Conservation (phyloP, 2,797 vertebrate species). For the Syndactyla subalaris region DNA sequence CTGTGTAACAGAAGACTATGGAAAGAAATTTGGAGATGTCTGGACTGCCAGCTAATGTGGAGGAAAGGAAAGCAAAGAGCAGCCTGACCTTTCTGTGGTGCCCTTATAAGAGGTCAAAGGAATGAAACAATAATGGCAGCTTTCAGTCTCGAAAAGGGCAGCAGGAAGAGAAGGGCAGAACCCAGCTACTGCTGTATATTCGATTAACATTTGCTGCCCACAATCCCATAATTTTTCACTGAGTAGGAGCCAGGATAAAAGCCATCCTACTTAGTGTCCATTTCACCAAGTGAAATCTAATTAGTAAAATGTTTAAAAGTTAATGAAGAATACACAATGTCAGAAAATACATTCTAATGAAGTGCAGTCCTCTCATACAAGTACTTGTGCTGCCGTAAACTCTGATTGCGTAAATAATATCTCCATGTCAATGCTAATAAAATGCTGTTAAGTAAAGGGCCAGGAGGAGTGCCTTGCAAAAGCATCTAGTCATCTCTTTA, state of each 20-base stretch:
- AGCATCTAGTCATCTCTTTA: constrained; percentile 12
- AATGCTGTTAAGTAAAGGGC: not conserved
- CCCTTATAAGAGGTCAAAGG: constrained; percentile 43
- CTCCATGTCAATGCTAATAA: not conserved
- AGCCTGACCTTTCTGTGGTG: constrained; percentile 48
- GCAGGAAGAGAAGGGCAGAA: constrained; percentile 39
- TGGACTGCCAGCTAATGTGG: not conserved
- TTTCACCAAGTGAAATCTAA: constrained; percentile 64
- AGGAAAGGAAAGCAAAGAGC: constrained; percentile 40
- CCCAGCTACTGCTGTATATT: constrained; percentile 1
- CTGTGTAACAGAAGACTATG: not conserved
- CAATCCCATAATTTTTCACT: constrained; percentile 48
- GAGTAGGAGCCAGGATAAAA: constrained; percentile 54
- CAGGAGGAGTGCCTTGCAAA: not conserved
- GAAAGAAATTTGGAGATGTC: not conserved
- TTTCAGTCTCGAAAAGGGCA: constrained; percentile 41
- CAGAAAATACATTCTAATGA: constrained; percentile 25
- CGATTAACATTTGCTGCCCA: constrained; percentile 62
- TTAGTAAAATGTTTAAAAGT: constrained; percentile 65
- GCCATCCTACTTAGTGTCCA: constrained; percentile 42
- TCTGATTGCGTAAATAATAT: not conserved
- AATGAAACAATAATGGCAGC: constrained; percentile 60
- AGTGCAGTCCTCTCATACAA: constrained; percentile 21
- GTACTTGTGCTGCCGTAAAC: constrained; percentile 23
- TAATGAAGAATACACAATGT: constrained; percentile 50